Percentiles rank a stretch among this genome's conserved stretches.
These are phyloP conservation scores for Mactra quadrangularis DNA, from an alignment of 1,140 invertebrate genomes.

Conservation along the genomic window DNA sequence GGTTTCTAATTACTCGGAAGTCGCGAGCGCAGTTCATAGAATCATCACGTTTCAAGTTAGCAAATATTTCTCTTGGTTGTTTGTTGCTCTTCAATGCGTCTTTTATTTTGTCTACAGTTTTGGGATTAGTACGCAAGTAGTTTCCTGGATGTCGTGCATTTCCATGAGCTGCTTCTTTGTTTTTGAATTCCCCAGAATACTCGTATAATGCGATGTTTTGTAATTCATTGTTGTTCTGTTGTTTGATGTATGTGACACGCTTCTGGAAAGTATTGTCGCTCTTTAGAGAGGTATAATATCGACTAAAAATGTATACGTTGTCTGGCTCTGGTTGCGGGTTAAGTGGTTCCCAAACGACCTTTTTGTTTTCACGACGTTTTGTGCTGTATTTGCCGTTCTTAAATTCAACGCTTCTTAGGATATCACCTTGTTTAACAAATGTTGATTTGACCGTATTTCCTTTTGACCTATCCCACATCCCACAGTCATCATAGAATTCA, in stretches of 20 bases:
- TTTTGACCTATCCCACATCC: conserved; percentile 30
- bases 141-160: not conserved
- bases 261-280: conserved; percentile 1
- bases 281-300: not conserved
- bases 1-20: not conserved
- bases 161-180: not conserved
- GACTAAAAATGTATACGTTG: not conserved
- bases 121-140: not conserved
- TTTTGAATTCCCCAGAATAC: not conserved
- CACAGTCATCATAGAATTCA: conserved; percentile 28
- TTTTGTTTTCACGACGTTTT: not conserved
- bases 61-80: conserved; percentile 15
- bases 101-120: not conserved
- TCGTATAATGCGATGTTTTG: not conserved
- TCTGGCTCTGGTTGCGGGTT: not conserved
- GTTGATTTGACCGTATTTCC: conserved; percentile 19
- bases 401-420: not conserved
- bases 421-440: not conserved
- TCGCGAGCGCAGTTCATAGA: conserved; percentile 1
- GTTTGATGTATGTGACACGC: conserved; percentile 3
- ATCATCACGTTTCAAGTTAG: not conserved
- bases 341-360: conserved; percentile 5
- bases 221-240: not conserved
- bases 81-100: not conserved
- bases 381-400: not conserved